A percentile compares a stretch with the other conserved stretches of the same genome.
These are phyloP conservation scores for Lobophora halterata DNA, from an alignment of 2,888 invertebrate genomes.

Conservation along the genomic window DNA sequence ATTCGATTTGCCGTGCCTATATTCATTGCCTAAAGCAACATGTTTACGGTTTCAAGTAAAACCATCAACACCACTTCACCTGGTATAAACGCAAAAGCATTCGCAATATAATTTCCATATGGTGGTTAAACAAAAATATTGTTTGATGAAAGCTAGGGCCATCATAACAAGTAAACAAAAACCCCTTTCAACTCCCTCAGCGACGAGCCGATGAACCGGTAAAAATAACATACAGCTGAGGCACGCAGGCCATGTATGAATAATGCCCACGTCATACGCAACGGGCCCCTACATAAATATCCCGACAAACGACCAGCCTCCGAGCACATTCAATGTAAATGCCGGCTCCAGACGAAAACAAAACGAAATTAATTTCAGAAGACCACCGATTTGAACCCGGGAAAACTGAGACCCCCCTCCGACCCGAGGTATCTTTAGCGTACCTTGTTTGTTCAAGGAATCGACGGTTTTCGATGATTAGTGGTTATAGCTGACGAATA, in stretches of 20 bases:
- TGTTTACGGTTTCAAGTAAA: conserved; percentile 34
- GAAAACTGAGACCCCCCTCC: conserved; percentile 72
- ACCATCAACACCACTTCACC: conserved; percentile 33
- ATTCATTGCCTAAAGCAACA: conserved; percentile 29
- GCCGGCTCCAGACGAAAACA: conserved; percentile 77
- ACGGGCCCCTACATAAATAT: conserved; percentile 77
- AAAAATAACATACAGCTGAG: conserved; percentile 74
- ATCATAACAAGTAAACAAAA: conserved; percentile 37
- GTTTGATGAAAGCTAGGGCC: conserved; percentile 24
- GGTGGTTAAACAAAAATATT: conserved; percentile 13
- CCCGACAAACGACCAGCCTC: conserved; percentile 70
- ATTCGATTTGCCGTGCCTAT: conserved; percentile 47
- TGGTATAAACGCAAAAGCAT: conserved; percentile 18
- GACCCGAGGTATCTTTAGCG: conserved; percentile 62
- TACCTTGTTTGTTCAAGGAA: conserved; percentile 60
- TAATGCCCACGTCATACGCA: conserved; percentile 76
- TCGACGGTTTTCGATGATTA: conserved; percentile 59
- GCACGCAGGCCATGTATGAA: conserved; percentile 67
- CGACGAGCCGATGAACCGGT: conserved; percentile 68
- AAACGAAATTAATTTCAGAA: conserved; percentile 79
- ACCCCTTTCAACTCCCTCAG: conserved; percentile 40
- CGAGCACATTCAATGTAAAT: conserved; percentile 80
- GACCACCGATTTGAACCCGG: conserved; percentile 63
- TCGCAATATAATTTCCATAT: conserved; percentile 12
- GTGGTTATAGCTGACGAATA: conserved; percentile 50